Evolutionary conservation across 2,113 vertebrate species (phyloP).

Genomic region (Bucco capensis): DNA sequence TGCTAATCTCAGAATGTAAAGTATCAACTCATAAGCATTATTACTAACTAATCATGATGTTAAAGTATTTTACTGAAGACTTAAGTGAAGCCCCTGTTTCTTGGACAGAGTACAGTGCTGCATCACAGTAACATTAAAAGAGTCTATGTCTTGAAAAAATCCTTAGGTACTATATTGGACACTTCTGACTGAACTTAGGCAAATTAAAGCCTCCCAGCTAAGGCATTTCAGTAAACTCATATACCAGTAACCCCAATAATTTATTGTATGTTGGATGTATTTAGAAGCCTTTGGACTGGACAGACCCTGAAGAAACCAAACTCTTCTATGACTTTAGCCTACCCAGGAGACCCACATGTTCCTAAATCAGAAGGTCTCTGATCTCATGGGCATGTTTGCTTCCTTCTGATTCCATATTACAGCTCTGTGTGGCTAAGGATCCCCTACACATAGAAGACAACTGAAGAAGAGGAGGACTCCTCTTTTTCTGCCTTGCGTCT

Average conservation of each 20-base stretch:
- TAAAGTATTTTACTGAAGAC: not conserved
- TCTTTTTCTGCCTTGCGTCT: not conserved
- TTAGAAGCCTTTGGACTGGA: not conserved
- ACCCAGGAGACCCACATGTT: fast-evolving
- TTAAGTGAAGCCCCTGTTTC: not conserved
- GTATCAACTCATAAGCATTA: not conserved
- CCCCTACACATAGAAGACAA: not conserved
- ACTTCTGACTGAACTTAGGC: not conserved
- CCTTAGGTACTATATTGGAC: not conserved
- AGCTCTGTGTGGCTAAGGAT: not conserved
- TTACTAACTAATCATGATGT: not conserved
- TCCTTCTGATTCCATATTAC: not conserved
- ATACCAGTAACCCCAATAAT: not conserved
- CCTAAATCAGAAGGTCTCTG: not conserved
- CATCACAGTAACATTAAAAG: not conserved
- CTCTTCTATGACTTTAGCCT: not conserved
- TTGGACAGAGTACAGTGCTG: not conserved
- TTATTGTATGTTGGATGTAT: not conserved
- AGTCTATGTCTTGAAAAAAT: not conserved
- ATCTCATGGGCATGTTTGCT: fast-evolving
- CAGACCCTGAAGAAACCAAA: not conserved
- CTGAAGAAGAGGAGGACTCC: not conserved
- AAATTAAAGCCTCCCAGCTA: not conserved
- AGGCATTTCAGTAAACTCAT: not conserved
- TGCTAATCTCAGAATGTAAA: not conserved